Conservation (phyloP, 2,797 vertebrate genomes). For the Sebastes alutus region DNA sequence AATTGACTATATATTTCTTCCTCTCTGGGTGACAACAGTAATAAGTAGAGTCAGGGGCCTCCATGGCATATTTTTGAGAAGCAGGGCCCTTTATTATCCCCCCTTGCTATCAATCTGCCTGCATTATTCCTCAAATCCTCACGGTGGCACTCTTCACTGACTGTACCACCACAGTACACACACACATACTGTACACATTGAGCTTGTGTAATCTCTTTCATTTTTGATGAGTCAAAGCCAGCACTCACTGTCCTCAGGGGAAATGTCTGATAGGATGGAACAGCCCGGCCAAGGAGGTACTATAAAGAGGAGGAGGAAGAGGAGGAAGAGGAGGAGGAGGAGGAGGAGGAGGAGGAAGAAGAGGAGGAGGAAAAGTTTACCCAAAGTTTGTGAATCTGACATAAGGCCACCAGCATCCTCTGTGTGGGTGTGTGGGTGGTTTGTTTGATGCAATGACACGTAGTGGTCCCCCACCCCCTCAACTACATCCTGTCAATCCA, state of each 20-base stretch:
- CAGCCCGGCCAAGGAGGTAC: background rate
- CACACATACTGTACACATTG: background rate
- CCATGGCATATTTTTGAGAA: background rate
- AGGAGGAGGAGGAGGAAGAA: background rate
- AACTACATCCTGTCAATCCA: slow-evolving; percentile 40
- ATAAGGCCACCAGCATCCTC: slow-evolving; percentile 3
- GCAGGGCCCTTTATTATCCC: background rate
- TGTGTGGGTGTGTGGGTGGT: background rate
- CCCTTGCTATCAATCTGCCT: background rate
- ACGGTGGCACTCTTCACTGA: slow-evolving; percentile 61
- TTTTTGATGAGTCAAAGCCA: slow-evolving; percentile 59
- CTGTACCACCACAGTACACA: background rate
- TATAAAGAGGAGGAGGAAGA: background rate
- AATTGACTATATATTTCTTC: background rate
- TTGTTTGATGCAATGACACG: slow-evolving; percentile 38
- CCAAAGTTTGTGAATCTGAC: slow-evolving; percentile 46
- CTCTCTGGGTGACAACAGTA: background rate
- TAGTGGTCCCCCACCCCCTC: background rate
- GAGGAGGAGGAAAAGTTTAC: slow-evolving; percentile 21
- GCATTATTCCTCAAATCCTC: slow-evolving; percentile 59
- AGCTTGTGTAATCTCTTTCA: slow-evolving; percentile 34
- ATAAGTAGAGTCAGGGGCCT: background rate
- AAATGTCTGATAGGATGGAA: slow-evolving; percentile 30
- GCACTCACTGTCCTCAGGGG: slow-evolving; percentile 30
- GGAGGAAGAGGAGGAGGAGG: too few species aligned